Conservation (phyloP, 2,888 invertebrate genomes). For the Neuroscelio doddi region DNA sequence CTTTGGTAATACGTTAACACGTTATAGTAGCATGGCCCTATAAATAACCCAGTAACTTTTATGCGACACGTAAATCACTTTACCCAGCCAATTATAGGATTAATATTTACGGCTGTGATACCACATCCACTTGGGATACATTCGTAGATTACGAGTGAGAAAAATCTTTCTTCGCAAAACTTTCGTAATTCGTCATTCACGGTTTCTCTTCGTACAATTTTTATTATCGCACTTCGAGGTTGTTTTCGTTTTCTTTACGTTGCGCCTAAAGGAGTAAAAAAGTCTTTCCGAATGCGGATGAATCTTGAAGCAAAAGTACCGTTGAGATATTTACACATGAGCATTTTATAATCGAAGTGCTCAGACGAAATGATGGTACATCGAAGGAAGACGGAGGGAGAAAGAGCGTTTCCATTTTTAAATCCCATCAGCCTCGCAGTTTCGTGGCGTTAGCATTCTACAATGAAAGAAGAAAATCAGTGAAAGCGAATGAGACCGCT, state of each 20-base stretch:
- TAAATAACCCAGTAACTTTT: constrained; percentile 61
- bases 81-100: constrained; percentile 65
- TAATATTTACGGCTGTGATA: constrained; percentile 61
- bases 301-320: too few relatives aligned
- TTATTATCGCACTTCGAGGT: too few relatives aligned
- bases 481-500: neutral
- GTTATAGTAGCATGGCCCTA: constrained; percentile 32
- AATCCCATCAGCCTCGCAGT: constrained; percentile 4
- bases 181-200: constrained; percentile 30
- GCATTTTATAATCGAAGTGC: constrained; percentile 5
- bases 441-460: neutral
- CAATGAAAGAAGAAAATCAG: neutral
- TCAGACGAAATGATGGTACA: neutral
- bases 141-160: constrained; percentile 16
- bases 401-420: constrained; percentile 4
- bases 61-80: constrained; percentile 63
- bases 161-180: constrained; percentile 13
- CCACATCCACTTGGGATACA: constrained; percentile 41
- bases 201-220: constrained; percentile 5
- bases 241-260: too few relatives aligned
- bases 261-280: too few relatives aligned
- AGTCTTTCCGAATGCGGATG: too few relatives aligned
- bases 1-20: constrained; percentile 1
- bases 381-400: too few relatives aligned
- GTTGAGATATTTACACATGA: neutral